Base-by-base conservation (phyloP, 2,797 vertebrate species). In the Fundulus diaphanus region DNA sequence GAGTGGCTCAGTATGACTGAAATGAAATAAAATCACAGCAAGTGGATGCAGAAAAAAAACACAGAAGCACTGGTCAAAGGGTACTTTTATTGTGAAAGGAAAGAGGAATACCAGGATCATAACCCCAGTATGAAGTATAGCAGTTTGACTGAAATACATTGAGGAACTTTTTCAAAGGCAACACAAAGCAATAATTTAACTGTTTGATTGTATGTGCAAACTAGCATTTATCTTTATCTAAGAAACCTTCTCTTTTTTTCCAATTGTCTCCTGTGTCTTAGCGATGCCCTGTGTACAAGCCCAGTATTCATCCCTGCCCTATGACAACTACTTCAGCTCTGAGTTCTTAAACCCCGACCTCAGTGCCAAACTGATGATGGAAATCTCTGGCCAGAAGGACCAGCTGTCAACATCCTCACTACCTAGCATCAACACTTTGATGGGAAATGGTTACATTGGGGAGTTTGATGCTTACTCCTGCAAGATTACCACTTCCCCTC, bases 241-340 rank as follows among this genome's bases (percentile, higher is more conserved):
- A 66, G 24, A 44, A 13, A 29, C 27, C 15, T 29, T 66, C 27
- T 70, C 27, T 70, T 9, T 18, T 74, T 56, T 65, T n/a, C n/a
- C 18, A 49, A 54, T 27, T 68, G n/a, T 82, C 2, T 87, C 16
- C 66, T 93, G 71, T 89, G 72, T 88, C 84, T 67, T 90, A 98
- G 98, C 95, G 80, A 99, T 99, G 98, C 97, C 98, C 96, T 99
- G 98, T 95, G 96, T 98, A 90, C 97, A 98, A 96, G 95, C 96
- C 7, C 98, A 99, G 87, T 96, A 96, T 96, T 94, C 96, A 90
- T 95, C 95, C 78, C 84, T 94, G 91, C 93, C 94, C 27, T 96
- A 97, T 88, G 96, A 96, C 90, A 92, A 82, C 90, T 92, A 86
- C 90, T 96, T 96, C 91, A 93, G 92, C 71, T 86, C 94, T 18